phyloP scores from a whole-genome alignment of 2,113 vertebrate species.

The Shinisaurus crocodilurus region DNA sequence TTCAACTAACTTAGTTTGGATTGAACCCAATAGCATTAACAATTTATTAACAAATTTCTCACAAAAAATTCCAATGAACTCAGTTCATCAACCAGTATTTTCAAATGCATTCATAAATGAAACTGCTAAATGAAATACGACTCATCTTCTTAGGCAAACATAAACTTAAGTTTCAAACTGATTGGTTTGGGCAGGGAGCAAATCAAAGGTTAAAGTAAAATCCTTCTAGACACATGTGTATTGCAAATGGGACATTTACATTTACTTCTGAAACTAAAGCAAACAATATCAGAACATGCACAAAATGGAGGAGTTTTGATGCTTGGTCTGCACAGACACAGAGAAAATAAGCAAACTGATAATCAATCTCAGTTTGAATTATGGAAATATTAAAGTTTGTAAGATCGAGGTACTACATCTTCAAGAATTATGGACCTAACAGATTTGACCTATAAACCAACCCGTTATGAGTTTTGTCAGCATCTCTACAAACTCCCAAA shows the following conservation, averaged over 20 bases:
- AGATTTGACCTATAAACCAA: neutral
- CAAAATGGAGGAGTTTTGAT: neutral
- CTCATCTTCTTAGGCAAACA: neutral
- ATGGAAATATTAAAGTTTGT: neutral
- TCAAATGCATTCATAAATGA: neutral
- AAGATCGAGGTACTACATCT: neutral
- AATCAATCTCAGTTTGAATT: neutral
- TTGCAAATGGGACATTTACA: neutral
- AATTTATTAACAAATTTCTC: neutral
- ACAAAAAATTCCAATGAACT: neutral
- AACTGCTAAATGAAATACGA: neutral
- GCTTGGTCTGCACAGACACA: neutral
- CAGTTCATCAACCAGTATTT: neutral
- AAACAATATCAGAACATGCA: neutral
- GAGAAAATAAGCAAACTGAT: neutral
- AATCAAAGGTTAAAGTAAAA: neutral
- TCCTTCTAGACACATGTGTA: neutral
- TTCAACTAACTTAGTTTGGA: no score
- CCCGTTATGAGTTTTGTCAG: neutral
- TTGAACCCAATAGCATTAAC: neutral
- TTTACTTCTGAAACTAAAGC: neutral
- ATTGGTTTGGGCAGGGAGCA: neutral
- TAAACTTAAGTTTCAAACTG: neutral
- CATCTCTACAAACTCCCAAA: neutral
- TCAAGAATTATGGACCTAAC: neutral